phyloP scores from a whole-genome alignment of 2,888 invertebrate species.

The Andrena dorsata region DNA sequence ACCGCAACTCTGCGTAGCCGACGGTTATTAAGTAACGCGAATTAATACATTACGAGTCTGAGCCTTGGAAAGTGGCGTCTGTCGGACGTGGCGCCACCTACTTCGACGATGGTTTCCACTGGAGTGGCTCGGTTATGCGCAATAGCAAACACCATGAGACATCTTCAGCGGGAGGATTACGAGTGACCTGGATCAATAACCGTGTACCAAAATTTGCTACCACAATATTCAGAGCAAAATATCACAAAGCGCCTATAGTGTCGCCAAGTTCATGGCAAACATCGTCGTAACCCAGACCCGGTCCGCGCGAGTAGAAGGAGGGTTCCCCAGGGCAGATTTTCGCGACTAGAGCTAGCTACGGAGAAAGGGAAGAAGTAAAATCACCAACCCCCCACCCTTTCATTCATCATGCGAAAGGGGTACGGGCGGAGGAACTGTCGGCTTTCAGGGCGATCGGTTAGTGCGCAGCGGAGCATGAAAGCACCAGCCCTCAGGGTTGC shows the following conservation, averaged over 20 bases:
- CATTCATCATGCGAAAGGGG: slow-evolving; percentile 6
- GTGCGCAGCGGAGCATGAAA: slow-evolving; percentile 2
- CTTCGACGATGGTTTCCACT: neutral
- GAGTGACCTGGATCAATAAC: too few relatives aligned
- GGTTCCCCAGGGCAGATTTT: too few relatives aligned
- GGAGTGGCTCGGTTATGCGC: too few relatives aligned
- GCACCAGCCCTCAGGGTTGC: slow-evolving; percentile 7
- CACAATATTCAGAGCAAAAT: too few relatives aligned
- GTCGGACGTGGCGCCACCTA: neutral
- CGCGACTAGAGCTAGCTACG: neutral
- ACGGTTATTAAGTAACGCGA: slow-evolving; percentile 15
- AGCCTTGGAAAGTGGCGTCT: neutral
- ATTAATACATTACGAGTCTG: slow-evolving; percentile 12
- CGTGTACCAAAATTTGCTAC: too few relatives aligned
- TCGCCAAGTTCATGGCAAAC: neutral
- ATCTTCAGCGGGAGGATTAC: too few relatives aligned
- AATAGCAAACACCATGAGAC: too few relatives aligned
- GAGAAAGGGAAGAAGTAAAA: neutral
- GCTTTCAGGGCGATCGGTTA: slow-evolving; percentile 26
- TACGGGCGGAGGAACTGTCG: slow-evolving; percentile 2
- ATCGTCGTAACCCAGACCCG: too few relatives aligned
- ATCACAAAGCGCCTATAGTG: too few relatives aligned
- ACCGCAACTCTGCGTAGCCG: neutral
- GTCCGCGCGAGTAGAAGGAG: neutral
- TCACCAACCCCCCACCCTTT: neutral